Conservation (phyloP, 2,797 vertebrate genomes). For the Potorous gilbertii region DNA sequence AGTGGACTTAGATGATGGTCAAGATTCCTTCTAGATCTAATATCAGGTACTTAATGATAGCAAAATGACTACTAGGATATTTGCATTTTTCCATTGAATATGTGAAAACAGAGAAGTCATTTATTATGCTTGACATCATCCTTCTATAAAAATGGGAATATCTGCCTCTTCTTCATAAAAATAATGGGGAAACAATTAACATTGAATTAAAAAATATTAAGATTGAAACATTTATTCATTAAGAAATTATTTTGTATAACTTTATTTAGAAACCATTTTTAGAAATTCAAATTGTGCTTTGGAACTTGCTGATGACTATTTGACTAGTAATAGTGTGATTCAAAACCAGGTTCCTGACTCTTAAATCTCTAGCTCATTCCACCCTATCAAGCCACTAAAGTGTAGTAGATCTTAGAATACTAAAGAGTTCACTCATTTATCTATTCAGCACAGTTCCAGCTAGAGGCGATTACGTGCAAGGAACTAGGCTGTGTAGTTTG, state of each 20-base stretch:
- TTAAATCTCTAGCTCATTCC: neutral
- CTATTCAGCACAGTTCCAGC: neutral
- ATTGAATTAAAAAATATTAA: neutral
- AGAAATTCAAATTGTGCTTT: neutral
- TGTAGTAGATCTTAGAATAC: neutral
- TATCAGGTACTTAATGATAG: neutral
- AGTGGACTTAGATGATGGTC: neutral
- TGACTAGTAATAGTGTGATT: neutral
- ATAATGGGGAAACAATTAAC: neutral
- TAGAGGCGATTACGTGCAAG: neutral
- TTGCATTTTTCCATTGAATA: neutral
- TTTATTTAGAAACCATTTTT: neutral
- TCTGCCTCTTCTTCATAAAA: neutral
- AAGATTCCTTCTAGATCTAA: neutral
- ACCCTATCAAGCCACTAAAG: neutral
- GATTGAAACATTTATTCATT: neutral
- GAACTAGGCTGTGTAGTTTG: neutral
- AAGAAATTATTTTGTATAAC: neutral
- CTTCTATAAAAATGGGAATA: neutral
- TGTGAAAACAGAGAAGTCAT: neutral
- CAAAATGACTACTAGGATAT: neutral
- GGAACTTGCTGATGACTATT: neutral
- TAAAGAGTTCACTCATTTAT: neutral
- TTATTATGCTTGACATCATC: neutral
- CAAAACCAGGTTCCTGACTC: neutral